Evolutionary conservation across 2,797 vertebrate species (phyloP).

Genomic region (Novumbra hubbsi): DNA sequence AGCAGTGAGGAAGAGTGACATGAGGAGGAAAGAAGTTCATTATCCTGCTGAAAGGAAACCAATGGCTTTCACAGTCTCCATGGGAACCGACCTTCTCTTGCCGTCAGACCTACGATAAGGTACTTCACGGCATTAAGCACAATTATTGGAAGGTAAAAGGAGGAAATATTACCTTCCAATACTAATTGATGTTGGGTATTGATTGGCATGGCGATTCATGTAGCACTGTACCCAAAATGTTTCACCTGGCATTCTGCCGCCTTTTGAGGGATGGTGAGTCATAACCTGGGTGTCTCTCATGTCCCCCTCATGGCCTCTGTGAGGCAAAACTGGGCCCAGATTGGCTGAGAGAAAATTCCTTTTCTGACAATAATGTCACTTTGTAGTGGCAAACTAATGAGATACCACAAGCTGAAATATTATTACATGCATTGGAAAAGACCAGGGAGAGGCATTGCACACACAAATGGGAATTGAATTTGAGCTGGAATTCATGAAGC

Average conservation of each 20-base stretch:
- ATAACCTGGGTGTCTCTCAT: slow-evolving; percentile 25
- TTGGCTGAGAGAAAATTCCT: slow-evolving; percentile 23
- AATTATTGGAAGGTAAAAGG: slow-evolving; percentile 78
- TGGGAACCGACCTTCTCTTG: slow-evolving; percentile 77
- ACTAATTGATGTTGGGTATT: slow-evolving; percentile 79
- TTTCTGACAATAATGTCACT: background rate
- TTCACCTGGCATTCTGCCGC: slow-evolving; percentile 54
- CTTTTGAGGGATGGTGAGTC: slow-evolving; percentile 40
- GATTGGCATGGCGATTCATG: slow-evolving; percentile 68
- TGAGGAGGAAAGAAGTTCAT: slow-evolving; percentile 83
- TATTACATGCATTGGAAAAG: slow-evolving; percentile 13
- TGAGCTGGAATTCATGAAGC: background rate
- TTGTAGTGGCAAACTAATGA: slow-evolving; percentile 9
- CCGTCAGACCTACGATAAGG: slow-evolving; percentile 79
- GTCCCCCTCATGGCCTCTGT: slow-evolving; percentile 37
- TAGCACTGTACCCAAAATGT: slow-evolving; percentile 55
- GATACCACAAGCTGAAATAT: slow-evolving; percentile 7
- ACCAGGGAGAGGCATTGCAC: background rate
- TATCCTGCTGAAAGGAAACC: slow-evolving; percentile 83
- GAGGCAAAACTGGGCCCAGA: slow-evolving; percentile 19
- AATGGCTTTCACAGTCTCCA: slow-evolving; percentile 82
- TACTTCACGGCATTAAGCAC: slow-evolving; percentile 79
- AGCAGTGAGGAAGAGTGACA: slow-evolving; percentile 80
- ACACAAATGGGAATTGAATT: background rate
- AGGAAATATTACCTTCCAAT: slow-evolving; percentile 78